Evolutionary conservation across 2,113 vertebrate genomes (phyloP), one percentile per base, ranked within the genome.

Genomic region (Pollimyrus isidori): DNA sequence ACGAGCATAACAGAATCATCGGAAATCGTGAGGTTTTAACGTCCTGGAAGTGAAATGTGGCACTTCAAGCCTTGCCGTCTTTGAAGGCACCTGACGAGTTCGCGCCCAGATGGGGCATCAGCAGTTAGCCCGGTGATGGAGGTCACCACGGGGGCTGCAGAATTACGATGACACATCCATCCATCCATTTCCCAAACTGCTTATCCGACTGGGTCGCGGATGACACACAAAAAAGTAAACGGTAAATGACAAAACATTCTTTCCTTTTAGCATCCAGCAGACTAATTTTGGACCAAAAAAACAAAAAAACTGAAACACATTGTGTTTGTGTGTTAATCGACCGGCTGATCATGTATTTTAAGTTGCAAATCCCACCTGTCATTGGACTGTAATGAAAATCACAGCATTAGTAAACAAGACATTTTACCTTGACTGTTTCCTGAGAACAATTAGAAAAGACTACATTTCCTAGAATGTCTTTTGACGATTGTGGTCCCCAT

Each of bases 391-490:
- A 30, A 86, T 10, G 88, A 87, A 86, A 52, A 83, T 73, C 58
- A 90, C 84, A 91, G 49, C 89, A 90, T 87, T 89, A 91, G 89
- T 89, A 48, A 91, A 89, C 46, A 46, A 45, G 45, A 93, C 84
- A 89, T 92, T 46, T 39, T 35, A 89, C 48, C 17, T 89, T 42
- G 26, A 56, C 56, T 53, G 91, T 89, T 94, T 92, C 94, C 94
- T 94, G 94, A 95, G 94, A 94, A 90, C n/a, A 87, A 87, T 76
- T 90, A 80, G 92, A 91, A 92, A 91, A 93, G 91, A 69, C 11
- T n/a, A 89, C 89, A 89, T 26, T 87, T 39, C 80, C 65, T 35
- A 76, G 53, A 87, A 87, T 19, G 39, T 46, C 42, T 46, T 35
- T 82, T 88, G 65, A 48, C 26, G 48, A 76, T 35, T 30, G 35